phyloP scores from a whole-genome alignment of 1,140 invertebrate genomes.

The Sesamia nonagrioides region DNA sequence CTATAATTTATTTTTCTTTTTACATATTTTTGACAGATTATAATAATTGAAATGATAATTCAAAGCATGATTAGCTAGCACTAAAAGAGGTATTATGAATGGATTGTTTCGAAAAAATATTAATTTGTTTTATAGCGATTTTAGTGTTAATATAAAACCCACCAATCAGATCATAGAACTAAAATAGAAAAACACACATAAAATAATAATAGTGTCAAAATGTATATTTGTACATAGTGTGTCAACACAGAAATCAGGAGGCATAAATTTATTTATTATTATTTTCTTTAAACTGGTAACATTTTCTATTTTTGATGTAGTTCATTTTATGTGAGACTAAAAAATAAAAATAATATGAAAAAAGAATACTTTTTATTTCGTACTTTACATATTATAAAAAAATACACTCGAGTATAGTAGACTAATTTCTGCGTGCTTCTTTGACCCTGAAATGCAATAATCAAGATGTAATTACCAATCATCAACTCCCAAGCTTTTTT shows the following conservation, averaged over 20 bases:
- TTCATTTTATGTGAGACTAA: slow-evolving; percentile 72
- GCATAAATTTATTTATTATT: slow-evolving; percentile 70
- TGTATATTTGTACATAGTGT: slow-evolving; percentile 82
- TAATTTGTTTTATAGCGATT: neutral
- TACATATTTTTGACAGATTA: slow-evolving; percentile 24
- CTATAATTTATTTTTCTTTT: slow-evolving; percentile 40
- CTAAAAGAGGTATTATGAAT: neutral
- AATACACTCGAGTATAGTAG: too few species aligned
- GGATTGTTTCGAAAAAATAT: slow-evolving; percentile 13
- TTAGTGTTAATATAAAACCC: slow-evolving; percentile 54
- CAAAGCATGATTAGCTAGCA: neutral
- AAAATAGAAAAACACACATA: slow-evolving; percentile 46
- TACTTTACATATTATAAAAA: neutral
- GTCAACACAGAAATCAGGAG: slow-evolving; percentile 69
- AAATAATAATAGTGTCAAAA: slow-evolving; percentile 62
- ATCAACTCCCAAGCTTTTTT: too few species aligned
- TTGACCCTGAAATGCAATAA: too few species aligned
- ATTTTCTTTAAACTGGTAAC: slow-evolving; percentile 73
- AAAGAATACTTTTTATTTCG: slow-evolving; percentile 49
- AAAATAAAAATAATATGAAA: slow-evolving; percentile 68
- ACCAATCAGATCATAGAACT: slow-evolving; percentile 56
- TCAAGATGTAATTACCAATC: too few species aligned
- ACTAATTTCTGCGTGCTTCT: too few species aligned
- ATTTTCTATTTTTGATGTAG: slow-evolving; percentile 69
- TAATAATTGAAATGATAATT: neutral